A percentile compares a stretch with the other conserved stretches of the same genome.
Conservation (phyloP, 2,113 vertebrate genomes). For the Zapus hudsonius region DNA sequence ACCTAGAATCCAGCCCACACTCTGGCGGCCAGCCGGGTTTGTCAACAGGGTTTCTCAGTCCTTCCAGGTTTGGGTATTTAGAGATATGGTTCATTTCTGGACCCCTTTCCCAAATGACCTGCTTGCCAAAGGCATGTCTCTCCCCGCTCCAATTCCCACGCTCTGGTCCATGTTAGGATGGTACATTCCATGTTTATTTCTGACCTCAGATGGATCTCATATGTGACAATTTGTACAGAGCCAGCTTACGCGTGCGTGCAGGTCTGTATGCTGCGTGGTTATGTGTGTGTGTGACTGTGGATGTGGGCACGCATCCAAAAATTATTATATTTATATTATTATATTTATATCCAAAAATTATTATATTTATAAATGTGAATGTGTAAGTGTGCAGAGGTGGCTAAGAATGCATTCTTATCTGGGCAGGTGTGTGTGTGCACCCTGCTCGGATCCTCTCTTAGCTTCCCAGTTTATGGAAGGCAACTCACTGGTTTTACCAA, state of each 20-base stretch:
- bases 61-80: neutral
- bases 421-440: neutral
- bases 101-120: neutral
- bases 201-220: rapidly evolving
- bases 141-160: no score
- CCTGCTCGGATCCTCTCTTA: rapidly evolving
- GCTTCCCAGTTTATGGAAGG: neutral
- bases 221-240: no score
- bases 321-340: no score
- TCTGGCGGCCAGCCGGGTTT: neutral
- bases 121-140: neutral
- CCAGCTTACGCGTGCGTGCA: rapidly evolving
- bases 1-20: rapidly evolving
- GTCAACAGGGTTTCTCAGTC: neutral
- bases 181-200: neutral
- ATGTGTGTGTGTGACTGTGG: neutral
- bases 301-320: neutral
- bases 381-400: no score
- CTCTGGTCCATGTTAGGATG: neutral
- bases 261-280: neutral
- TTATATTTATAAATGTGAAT: no score
- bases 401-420: no score
- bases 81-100: neutral
- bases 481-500: neutral
- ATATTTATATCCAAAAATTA: no score